Evolutionary conservation across 2,113 vertebrate genomes (phyloP), one percentile per base, ranked within the genome.

Genomic region (Lepisosteus osseus): DNA sequence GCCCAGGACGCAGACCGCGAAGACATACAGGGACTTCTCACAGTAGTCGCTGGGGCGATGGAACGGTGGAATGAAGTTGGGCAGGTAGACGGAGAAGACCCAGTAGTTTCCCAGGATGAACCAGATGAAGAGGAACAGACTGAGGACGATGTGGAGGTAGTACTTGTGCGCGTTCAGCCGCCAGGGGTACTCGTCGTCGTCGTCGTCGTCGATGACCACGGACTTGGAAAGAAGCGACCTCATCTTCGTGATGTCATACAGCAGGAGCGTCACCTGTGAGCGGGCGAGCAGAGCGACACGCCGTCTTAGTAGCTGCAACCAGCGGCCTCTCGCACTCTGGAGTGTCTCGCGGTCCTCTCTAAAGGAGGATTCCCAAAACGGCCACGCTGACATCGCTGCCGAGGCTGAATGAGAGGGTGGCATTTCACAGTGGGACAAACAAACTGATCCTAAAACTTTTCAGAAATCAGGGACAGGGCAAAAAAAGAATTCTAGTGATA

Each of bases 61-160:
- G 75, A 92, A 91, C 69, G 88, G 81, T 0, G 86, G 84, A 6
- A 90, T 84, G 67, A 90, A 90, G 72, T 88, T 86, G 55, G 90
- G 88, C 71, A 77, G 67, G 54, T 86, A 86, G 56, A 84, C 70
- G 3, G 87, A 88, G 79, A 90, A 90, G 74, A 91, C 83, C 87
- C 83, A 90, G 61, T 87, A 87, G 74, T 91, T 88, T 0, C 87
- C 89, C 75, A 90, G 78, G 51, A 89, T 80, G 81, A 90, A 88
- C 88, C 89, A 91, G 74, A 90, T 78, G 54, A 87, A 90, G 62
- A 88, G 85, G 70, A 89, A 90, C 62, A 88, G 71, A 79, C 86
- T 87, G 80, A 91, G 89, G 1, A 74, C 74, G 64, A 91, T 76
- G 72, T 89, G 84, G 72, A 82, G 61, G 45, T 88, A 89, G 77